Evolutionary conservation across 1,140 invertebrate genomes (phyloP).

Genomic region (Cotesia chilonis): DNA sequence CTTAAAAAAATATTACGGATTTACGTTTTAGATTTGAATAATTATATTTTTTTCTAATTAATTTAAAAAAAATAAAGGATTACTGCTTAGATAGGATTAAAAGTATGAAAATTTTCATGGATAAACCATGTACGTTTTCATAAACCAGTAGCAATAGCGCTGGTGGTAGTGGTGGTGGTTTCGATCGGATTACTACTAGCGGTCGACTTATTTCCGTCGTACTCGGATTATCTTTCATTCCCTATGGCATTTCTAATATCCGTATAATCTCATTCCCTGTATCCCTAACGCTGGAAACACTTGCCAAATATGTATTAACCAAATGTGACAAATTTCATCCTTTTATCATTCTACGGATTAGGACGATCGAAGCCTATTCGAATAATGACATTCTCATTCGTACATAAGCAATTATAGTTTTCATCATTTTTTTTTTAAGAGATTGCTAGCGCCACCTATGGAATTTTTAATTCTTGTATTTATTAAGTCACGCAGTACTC

Average conservation of each 20-base stretch:
- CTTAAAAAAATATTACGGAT: not conserved
- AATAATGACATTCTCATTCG: not conserved
- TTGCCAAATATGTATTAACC: constrained; percentile 20
- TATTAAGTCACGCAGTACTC: too few species aligned
- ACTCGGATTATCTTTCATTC: constrained; percentile 25
- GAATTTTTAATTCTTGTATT: too few species aligned
- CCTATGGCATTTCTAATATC: constrained; percentile 27
- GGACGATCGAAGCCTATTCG: too few species aligned
- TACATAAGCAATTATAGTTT: too few species aligned
- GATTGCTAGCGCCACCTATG: too few species aligned
- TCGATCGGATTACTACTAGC: constrained; percentile 28
- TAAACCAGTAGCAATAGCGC: constrained; percentile 2
- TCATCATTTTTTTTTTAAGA: too few species aligned
- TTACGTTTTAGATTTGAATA: too few species aligned
- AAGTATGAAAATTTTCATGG: not conserved
- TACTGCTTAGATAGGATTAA: constrained; percentile 2
- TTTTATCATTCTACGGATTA: not conserved
- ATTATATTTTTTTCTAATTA: too few species aligned
- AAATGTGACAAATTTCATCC: constrained; percentile 31
- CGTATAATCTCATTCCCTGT: constrained; percentile 27
- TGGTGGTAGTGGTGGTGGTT: constrained; percentile 21
- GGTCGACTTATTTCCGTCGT: constrained; percentile 28
- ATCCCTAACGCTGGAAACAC: constrained; percentile 20
- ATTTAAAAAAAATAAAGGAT: too few species aligned
- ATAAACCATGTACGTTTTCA: constrained; percentile 5